phyloP scores from a whole-genome alignment of 2,888 invertebrate species.

The Pammene fasciana region DNA sequence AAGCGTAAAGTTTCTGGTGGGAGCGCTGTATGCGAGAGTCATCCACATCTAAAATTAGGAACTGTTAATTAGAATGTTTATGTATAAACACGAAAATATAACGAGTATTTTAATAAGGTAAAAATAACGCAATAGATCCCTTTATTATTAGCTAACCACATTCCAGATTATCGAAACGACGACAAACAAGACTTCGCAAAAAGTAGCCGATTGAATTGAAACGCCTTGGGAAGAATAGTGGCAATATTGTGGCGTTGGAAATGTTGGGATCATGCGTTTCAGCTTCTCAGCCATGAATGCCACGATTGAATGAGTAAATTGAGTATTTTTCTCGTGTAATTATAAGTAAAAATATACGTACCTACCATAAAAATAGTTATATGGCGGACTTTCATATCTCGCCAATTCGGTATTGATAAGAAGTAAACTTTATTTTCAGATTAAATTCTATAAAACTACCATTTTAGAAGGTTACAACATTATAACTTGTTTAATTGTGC shows the following conservation, averaged over 20 bases:
- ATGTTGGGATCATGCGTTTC: too few relatives aligned
- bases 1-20: neutral
- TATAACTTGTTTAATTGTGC: conserved; percentile 11
- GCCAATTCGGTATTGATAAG: conserved; percentile 10
- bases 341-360: neutral
- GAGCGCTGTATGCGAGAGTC: conserved; percentile 12
- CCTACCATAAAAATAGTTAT: conserved; percentile 11
- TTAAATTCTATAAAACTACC: neutral
- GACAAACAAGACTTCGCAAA: too few relatives aligned
- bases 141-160: too few relatives aligned
- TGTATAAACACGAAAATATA: neutral
- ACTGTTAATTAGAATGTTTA: neutral
- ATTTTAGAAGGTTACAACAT: neutral
- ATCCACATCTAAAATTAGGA: conserved; percentile 11
- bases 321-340: neutral
- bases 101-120: neutral
- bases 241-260: neutral
- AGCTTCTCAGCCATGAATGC: too few relatives aligned
- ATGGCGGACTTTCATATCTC: conserved; percentile 12
- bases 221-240: neutral
- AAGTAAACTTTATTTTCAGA: neutral
- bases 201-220: neutral
- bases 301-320: too few relatives aligned
- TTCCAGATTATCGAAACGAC: too few relatives aligned
- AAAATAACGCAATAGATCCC: too few relatives aligned